These are phyloP conservation scores for Takifugu ocellatus DNA, from an alignment of 2,797 vertebrate genomes.

Conservation along the genomic window DNA sequence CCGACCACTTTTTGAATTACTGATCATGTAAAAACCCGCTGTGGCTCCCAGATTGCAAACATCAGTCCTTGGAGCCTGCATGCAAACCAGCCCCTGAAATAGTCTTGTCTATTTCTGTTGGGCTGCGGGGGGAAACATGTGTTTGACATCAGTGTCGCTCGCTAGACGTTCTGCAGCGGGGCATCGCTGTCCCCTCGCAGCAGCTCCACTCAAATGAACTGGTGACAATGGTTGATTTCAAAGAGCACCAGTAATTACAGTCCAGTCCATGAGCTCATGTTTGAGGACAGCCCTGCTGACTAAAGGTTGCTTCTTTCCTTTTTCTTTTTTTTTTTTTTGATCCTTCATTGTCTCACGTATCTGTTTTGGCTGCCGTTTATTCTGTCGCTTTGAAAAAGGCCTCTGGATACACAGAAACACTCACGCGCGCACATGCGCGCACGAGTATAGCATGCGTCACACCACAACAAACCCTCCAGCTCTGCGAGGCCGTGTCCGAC, in stretches of 20 bases:
- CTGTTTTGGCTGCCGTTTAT: constrained; percentile 49
- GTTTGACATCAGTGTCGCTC: constrained; percentile 80
- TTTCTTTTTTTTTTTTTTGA: constrained; percentile 29
- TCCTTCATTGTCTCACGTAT: constrained; percentile 39
- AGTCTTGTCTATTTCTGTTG: constrained; percentile 80
- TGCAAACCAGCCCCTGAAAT: constrained; percentile 81
- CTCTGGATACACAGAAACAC: constrained; percentile 54
- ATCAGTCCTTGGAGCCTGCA: constrained; percentile 79
- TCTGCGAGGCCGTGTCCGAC: constrained; percentile 36
- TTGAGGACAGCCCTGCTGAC: constrained; percentile 34
- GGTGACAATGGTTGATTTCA: constrained; percentile 50
- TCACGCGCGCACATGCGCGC: not conserved
- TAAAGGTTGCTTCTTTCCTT: constrained; percentile 33
- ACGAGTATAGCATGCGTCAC: constrained; percentile 44
- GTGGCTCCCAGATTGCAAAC: constrained; percentile 83
- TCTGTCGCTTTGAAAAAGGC: constrained; percentile 37
- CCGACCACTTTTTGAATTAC: constrained; percentile 83
- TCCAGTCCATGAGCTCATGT: constrained; percentile 56
- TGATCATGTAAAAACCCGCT: constrained; percentile 84
- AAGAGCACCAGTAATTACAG: constrained; percentile 46
- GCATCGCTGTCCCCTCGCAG: constrained; percentile 57
- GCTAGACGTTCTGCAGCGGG: constrained; percentile 51
- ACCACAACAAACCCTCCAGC: constrained; percentile 50
- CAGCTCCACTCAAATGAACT: constrained; percentile 30
- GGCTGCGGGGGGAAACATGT: constrained; percentile 77